phyloP scores from a whole-genome alignment of 2,888 invertebrate genomes.

The Apodemia mormo region DNA sequence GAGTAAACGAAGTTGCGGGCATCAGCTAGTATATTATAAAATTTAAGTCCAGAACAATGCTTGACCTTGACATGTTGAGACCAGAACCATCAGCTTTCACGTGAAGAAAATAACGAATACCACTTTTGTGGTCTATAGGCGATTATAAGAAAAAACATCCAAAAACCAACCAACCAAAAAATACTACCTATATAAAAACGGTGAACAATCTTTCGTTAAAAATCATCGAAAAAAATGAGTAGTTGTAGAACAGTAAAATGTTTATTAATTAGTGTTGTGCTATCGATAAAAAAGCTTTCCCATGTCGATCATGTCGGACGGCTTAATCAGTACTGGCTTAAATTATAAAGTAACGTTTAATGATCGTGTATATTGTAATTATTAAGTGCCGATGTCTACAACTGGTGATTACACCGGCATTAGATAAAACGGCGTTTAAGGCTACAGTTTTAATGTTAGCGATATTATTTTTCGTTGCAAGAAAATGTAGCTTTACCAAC shows the following conservation, averaged over 20 bases:
- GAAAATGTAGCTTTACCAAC: no score
- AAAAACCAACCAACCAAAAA: no score
- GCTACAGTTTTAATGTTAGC: conserved; percentile 1
- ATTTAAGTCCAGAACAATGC: no score
- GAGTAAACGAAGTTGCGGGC: no score
- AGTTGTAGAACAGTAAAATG: conserved; percentile 9
- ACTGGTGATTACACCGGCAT: conserved; percentile 38
- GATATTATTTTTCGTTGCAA: not conserved
- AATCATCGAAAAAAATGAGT: conserved; percentile 1
- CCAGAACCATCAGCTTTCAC: no score
- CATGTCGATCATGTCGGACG: conserved; percentile 45
- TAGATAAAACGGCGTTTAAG: conserved; percentile 22
- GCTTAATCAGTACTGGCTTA: conserved; percentile 47
- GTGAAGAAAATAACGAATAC: no score
- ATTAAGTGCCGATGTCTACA: conserved; percentile 40
- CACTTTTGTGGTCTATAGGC: no score
- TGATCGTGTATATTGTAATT: conserved; percentile 47
- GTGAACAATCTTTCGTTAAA: not conserved
- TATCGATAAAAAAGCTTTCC: conserved; percentile 35
- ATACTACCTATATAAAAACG: no score
- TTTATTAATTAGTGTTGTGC: conserved; percentile 22
- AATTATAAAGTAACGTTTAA: conserved; percentile 48
- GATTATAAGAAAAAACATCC: no score
- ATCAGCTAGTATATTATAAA: no score
- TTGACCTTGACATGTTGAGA: no score